A percentile compares a stretch with the other conserved stretches of the same genome.
phyloP scores from a whole-genome alignment of 1,140 invertebrate species.

The Colletes latitarsis region DNA sequence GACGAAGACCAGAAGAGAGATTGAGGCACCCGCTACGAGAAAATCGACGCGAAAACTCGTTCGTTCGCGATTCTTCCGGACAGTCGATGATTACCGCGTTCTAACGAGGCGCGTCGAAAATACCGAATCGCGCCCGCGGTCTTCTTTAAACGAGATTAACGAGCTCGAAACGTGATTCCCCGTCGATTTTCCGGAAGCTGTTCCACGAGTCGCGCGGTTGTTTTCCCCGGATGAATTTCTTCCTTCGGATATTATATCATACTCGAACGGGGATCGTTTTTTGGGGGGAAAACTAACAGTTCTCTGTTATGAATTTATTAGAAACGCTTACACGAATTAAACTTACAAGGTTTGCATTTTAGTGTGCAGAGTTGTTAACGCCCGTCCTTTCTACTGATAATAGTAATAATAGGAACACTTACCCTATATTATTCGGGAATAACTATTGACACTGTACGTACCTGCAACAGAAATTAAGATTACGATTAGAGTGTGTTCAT shows the following conservation, averaged over 20 bases:
- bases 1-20: not conserved
- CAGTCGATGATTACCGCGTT: not conserved
- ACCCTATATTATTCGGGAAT: too few species aligned
- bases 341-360: too few species aligned
- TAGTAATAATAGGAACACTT: too few species aligned
- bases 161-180: not conserved
- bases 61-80: slow-evolving; percentile 1
- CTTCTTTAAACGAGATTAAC: slow-evolving; percentile 22
- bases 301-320: too few species aligned
- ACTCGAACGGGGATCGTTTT: too few species aligned
- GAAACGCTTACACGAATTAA: too few species aligned
- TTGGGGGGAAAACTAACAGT: too few species aligned
- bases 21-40: not conserved
- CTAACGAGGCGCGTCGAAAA: slow-evolving; percentile 1
- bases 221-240: not conserved
- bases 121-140: not conserved
- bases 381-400: too few species aligned
- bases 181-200: not conserved
- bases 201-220: not conserved
- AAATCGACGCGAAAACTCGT: slow-evolving; percentile 5
- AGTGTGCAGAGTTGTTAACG: too few species aligned
- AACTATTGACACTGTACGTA: too few species aligned
- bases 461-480: too few species aligned
- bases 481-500: too few species aligned
- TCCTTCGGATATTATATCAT: not conserved